Conservation (phyloP, 2,888 invertebrate species). For the Andrena chrysosceles region DNA sequence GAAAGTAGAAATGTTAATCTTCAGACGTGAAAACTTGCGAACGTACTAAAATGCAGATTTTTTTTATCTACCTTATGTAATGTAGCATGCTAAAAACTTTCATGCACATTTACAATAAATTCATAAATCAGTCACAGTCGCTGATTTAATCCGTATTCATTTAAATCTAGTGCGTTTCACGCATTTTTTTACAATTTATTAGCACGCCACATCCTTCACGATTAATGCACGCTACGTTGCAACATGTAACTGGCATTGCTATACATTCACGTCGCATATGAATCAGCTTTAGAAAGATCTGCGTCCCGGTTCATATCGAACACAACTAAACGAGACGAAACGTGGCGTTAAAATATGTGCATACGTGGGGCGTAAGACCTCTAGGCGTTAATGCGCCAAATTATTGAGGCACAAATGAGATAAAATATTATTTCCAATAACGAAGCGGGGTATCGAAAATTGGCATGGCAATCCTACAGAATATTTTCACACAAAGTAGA, state of each 20-base stretch:
- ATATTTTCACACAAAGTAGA: not conserved
- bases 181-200: slow-evolving; percentile 26
- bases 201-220: not conserved
- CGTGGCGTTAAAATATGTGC: not conserved
- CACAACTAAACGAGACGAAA: not conserved
- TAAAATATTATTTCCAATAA: not conserved
- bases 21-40: no score
- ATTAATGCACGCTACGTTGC: slow-evolving; percentile 1
- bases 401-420: not conserved
- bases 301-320: slow-evolving; percentile 24
- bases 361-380: not conserved
- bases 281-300: slow-evolving; percentile 23
- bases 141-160: slow-evolving; percentile 6
- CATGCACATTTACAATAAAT: not conserved
- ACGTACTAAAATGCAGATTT: no score
- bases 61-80: no score
- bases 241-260: not conserved
- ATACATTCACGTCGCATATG: slow-evolving; percentile 9
- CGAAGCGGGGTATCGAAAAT: not conserved
- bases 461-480: not conserved
- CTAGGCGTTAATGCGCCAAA: no score
- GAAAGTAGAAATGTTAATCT: no score
- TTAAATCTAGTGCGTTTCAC: slow-evolving; percentile 2
- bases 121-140: slow-evolving; percentile 7
- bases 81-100: no score